Base-by-base conservation (phyloP, 1,140 invertebrate genomes). In the Brachionus asplanchnoidis region DNA sequence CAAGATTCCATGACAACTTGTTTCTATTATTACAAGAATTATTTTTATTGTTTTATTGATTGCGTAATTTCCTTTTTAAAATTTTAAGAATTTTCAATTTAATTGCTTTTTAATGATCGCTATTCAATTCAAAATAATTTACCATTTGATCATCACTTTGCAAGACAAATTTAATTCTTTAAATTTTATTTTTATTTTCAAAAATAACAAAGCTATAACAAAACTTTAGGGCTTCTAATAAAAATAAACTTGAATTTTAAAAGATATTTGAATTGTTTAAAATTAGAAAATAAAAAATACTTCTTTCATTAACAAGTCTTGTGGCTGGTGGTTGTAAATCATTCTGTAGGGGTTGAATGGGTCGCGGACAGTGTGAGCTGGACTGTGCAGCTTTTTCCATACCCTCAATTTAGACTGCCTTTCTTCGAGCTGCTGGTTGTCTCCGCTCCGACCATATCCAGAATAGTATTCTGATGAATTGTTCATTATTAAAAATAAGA, bases 331-430 rank as follows among this genome's bases (percentile, higher is more conserved):
- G 6, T 44, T 23, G 12, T 82, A 82, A 26, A 42, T 44, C 12
- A 65, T 44, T 65, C 26, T 40, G 60, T 12, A 82, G 3, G 79
- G 53, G 32, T 82, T 56, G 42, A 17, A 7, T 9, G 79, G 79
- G 60, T 82, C 79, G 14, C 9, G 40, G 32, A 8, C 5, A 3
- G 17, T 40, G 36, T 82, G 53, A 5, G n/a, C 79, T 11, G 79
- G 79, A 60, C 65, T 82, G 53, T 65, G 65, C 28, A 82, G 7
- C 12, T 68, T 60, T 68, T 82, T 82, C 79, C 79, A 82, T 20
- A 82, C 60, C 26, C 79, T 60, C 28, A 36, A 60, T 7, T 82
- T 65, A 32, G 79, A 20, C 12, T 32, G 23, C 36, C 20, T 42
- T 40, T 60, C 79, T 14, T 40, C 23, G 53, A 60, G 53, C 20